Percentiles rank a stretch among this genome's conserved stretches.
Conservation (phyloP, 2,113 vertebrate genomes). For the Galbula dea region DNA sequence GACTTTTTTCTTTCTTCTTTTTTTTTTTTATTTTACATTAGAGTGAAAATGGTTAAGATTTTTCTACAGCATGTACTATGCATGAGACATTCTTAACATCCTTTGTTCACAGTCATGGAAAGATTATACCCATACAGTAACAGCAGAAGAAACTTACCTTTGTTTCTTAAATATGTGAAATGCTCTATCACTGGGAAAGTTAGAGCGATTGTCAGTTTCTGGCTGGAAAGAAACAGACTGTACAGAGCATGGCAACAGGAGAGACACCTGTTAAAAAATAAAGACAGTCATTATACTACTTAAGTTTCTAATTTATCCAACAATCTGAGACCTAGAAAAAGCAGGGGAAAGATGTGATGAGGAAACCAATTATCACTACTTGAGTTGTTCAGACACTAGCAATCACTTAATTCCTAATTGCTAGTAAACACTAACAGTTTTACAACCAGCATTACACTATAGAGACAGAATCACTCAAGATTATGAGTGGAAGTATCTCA, state of each 20-base stretch:
- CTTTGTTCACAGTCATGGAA: background rate
- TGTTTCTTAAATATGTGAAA: conserved; percentile 99
- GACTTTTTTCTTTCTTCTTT: background rate
- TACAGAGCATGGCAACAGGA: conserved; percentile 80
- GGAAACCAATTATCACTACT: background rate
- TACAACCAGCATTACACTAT: background rate
- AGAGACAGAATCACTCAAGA: background rate
- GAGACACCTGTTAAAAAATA: conserved; percentile 78
- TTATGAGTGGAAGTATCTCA: background rate
- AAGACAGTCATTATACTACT: background rate
- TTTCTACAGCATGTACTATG: background rate
- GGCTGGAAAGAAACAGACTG: conserved; percentile 96
- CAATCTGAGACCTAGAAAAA: background rate
- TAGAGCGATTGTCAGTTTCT: conserved; percentile 94
- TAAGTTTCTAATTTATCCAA: background rate
- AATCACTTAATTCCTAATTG: background rate
- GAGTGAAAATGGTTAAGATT: background rate
- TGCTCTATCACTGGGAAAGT: conserved; percentile 90
- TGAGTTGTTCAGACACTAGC: background rate
- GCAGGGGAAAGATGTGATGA: background rate
- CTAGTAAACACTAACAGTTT: background rate
- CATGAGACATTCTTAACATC: background rate
- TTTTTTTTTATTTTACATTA: background rate
- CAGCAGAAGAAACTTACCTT: conserved; percentile 72
- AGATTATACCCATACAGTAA: background rate